Evolutionary conservation across 2,888 invertebrate genomes (phyloP), one percentile per base, ranked within the genome.

Genomic region (Pristionchus fissidentatus): DNA sequence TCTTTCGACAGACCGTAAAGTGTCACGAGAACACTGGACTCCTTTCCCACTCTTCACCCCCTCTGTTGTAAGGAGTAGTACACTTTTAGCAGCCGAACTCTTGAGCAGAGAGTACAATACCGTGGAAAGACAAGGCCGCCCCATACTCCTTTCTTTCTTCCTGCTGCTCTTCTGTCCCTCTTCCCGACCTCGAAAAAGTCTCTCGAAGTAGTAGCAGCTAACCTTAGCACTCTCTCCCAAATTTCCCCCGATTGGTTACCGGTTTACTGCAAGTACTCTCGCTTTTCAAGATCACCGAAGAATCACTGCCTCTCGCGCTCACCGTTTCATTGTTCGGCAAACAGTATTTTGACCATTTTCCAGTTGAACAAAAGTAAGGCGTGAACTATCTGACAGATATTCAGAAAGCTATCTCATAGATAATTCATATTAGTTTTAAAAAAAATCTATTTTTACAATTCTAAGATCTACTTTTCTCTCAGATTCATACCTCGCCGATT

Each of bases 171-270:
- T 55, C 55, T n/a, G n/a, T n/a, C n/a, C n/a, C n/a, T 55, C 66
- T 38, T 66, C 66, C 38, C 66, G 66, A 66, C 66, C 66, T 60
- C n/a, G n/a, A n/a, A n/a, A n/a, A n/a, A n/a, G n/a, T n/a, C n/a
- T n/a, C n/a, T 38, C 38, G 38, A 15, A 7, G 22, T 3, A 35
- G 26, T 32, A 26, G 29, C 60, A 62, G 62, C 66, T 66, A 66
- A 66, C 66, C 66, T 66, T 38, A 38, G 62, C 15, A 66, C 13
- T 38, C 66, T 22, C 66, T 5, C 66, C 62, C 22, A n/a, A n/a
- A n/a, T n/a, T n/a, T 35, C 8, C 38, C 66, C 38, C 66, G 66
- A 13, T 0, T 62, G 19, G 38, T 66, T 66, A 66, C 66, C 66
- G 66, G 66, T 66, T 66, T 38, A 55, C 55, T 55, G 22, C 8